A percentile compares a stretch with the other conserved stretches of the same genome.
Conservation (phyloP, 2,797 vertebrate species). For the Brachyrhaphis roseni region DNA sequence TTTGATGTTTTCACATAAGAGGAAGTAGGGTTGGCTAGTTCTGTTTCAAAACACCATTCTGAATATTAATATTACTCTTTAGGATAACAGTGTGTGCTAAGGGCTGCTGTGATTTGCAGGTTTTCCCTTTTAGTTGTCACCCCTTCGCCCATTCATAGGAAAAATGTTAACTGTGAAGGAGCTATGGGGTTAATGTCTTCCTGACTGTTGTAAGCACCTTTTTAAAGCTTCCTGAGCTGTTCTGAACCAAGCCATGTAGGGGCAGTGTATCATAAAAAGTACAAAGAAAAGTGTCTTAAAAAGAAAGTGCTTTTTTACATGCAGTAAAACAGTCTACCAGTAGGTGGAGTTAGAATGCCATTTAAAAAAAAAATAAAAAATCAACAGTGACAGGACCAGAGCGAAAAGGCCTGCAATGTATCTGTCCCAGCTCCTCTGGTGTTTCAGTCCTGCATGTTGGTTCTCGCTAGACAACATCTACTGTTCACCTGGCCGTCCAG, state of each 20-base stretch:
- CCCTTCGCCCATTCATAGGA: not conserved
- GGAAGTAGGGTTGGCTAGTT: not conserved
- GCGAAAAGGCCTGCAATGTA: not conserved
- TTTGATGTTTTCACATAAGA: not conserved
- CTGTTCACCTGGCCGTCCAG: slow-evolving; percentile 12
- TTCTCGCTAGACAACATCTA: not conserved
- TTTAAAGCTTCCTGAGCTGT: not conserved
- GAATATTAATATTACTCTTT: not conserved
- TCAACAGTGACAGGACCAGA: no score
- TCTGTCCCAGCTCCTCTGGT: slow-evolving; percentile 11
- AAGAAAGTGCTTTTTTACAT: not conserved
- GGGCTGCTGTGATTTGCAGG: not conserved
- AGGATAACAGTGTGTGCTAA: not conserved
- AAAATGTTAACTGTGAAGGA: not conserved
- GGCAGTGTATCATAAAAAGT: not conserved
- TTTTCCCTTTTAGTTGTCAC: not conserved
- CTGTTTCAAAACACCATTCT: not conserved
- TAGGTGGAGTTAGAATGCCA: slow-evolving; percentile 68
- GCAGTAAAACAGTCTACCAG: slow-evolving; percentile 48
- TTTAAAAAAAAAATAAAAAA: not conserved
- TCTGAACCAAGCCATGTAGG: not conserved
- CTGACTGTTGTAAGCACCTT: not conserved
- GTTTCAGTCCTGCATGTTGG: not conserved
- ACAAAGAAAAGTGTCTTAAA: not conserved
- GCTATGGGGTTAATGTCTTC: not conserved